Evolutionary conservation across 2,113 vertebrate species (phyloP).

Genomic region (Dipodomys ordii): DNA sequence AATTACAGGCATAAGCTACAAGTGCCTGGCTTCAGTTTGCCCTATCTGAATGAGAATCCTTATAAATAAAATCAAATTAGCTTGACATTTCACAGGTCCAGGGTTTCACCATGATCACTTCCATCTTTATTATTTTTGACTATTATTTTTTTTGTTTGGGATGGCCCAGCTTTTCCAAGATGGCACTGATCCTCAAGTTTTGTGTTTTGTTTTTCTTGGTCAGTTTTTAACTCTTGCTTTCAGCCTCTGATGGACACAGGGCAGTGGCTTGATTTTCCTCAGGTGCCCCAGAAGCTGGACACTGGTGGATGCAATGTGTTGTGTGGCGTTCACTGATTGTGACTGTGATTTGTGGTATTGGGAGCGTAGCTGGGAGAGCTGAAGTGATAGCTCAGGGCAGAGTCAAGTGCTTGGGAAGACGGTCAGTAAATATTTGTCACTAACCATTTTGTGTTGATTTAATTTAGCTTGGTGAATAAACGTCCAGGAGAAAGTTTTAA

Average conservation of each 20-base stretch:
- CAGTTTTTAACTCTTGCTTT: slow-evolving; percentile 44
- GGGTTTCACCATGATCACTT: slow-evolving; percentile 5
- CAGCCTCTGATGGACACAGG: not conserved
- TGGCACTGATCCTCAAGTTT: not conserved
- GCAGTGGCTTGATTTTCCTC: not conserved
- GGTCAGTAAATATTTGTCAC: not conserved
- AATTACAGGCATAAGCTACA: too few relatives aligned
- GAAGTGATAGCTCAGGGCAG: not conserved
- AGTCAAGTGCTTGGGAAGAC: not conserved
- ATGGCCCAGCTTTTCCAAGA: slow-evolving; percentile 37
- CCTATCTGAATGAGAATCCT: slow-evolving; percentile 13
- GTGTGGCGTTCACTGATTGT: not conserved
- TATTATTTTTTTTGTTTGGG: slow-evolving; percentile 60
- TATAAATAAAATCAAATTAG: not conserved
- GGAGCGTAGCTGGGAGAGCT: not conserved
- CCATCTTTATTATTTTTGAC: slow-evolving; percentile 36
- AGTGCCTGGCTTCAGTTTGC: not conserved
- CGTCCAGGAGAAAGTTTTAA: not conserved
- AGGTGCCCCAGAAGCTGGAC: not conserved
- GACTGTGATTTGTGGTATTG: too few relatives aligned
- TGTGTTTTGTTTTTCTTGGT: slow-evolving; percentile 43
- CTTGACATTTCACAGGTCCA: not conserved
- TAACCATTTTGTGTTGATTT: not conserved
- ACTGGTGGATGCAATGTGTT: not conserved
- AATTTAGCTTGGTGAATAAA: slow-evolving; percentile 11